Conservation (phyloP, 2,797 vertebrate genomes). For the Enteromius argenteus region DNA sequence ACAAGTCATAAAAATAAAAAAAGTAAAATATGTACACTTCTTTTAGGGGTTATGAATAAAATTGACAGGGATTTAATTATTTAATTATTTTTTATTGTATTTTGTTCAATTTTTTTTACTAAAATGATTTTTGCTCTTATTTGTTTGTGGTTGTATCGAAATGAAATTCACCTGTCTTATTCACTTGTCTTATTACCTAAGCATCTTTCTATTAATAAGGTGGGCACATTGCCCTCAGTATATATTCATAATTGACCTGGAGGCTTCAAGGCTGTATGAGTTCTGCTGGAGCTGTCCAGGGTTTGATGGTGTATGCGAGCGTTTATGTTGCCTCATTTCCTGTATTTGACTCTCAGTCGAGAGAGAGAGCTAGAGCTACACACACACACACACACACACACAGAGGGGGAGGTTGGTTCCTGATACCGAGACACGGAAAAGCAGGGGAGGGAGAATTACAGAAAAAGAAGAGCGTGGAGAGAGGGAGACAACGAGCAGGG, state of each 20-base stretch:
- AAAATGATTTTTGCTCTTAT: background rate
- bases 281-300: constrained; percentile 63
- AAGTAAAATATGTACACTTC: background rate
- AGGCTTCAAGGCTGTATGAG: constrained; percentile 50
- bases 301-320: constrained; percentile 68
- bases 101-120: background rate
- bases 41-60: background rate
- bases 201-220: background rate
- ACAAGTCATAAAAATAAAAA: too few relatives aligned
- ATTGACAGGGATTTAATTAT: background rate
- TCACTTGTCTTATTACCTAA: constrained; percentile 11
- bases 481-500: constrained; percentile 76
- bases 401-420: constrained; percentile 74
- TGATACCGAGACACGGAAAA: constrained; percentile 83
- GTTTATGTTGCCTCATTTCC: constrained; percentile 81
- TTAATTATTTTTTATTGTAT: background rate
- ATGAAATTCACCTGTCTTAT: background rate
- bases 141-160: background rate
- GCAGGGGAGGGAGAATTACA: constrained; percentile 78
- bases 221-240: background rate
- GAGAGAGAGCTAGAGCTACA: constrained; percentile 29
- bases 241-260: constrained; percentile 21
- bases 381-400: constrained; percentile 51
- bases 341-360: constrained; percentile 71
- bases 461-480: constrained; percentile 74